These are phyloP conservation scores for Paracanthobrama guichenoti DNA, from an alignment of 2,113 vertebrate species.

Conservation along the genomic window DNA sequence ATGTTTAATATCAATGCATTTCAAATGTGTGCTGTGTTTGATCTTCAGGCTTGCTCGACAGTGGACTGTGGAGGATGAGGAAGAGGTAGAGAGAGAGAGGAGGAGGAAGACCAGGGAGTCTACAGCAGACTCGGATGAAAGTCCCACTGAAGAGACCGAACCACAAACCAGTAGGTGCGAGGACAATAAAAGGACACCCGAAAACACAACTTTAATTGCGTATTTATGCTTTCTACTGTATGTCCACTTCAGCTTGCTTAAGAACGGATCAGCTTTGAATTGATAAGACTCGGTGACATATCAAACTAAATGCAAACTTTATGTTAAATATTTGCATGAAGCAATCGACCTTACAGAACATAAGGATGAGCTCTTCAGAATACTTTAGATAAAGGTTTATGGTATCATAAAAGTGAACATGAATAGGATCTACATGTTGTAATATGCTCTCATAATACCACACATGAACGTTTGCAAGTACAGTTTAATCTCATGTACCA, in stretches of 20 bases:
- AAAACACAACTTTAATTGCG: neutral
- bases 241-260: neutral
- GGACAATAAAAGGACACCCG: neutral
- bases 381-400: constrained; percentile 30
- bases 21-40: neutral
- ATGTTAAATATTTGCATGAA: constrained; percentile 8
- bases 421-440: neutral
- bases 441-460: neutral
- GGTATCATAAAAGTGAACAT: constrained; percentile 9
- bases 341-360: constrained; percentile 1
- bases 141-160: constrained; percentile 38
- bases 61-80: constrained; percentile 88
- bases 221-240: neutral
- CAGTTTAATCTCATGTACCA: neutral
- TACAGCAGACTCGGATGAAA: constrained; percentile 60
- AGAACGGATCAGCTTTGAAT: neutral
- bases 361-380: neutral
- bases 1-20: neutral
- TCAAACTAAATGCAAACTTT: neutral
- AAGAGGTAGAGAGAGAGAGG: constrained; percentile 86
- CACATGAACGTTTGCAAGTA: neutral
- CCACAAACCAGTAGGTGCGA: constrained; percentile 66
- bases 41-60: constrained; percentile 82
- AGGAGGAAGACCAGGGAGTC: constrained; percentile 78
- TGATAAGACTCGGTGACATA: neutral